Evolutionary conservation across 1,140 invertebrate genomes (phyloP), one percentile per base, ranked within the genome.

Genomic region (Maconellicoccus hirsutus): DNA sequence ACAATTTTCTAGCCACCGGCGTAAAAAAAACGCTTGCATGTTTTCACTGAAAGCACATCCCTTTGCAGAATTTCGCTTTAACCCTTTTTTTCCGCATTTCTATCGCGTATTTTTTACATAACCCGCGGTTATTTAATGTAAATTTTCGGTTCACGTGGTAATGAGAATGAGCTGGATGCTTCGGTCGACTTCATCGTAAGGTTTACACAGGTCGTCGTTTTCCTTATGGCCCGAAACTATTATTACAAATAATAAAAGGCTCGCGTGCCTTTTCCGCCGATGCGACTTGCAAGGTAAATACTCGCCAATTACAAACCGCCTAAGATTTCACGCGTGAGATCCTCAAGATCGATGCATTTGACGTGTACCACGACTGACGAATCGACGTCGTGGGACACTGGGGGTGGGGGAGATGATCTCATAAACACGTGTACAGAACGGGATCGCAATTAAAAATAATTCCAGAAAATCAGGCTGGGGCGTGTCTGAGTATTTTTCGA

Each of bases 81-180:
- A 52, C 42, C 42, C 42, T 52, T 52, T 52, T 52, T 52, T 16
- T 52, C 6, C 6, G n/a, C 42, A 52, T 52, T 52, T 52, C n/a
- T 33, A 33, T 12, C 4, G n/a, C 42, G 16, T 52, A n/a, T n/a
- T n/a, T n/a, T n/a, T n/a, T n/a, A 8, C 42, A 16, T 52, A 52
- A 8, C 42, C 42, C 42, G 42, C 42, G 42, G 42, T 52, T 52
- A 52, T 52, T 52, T 52, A 52, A 52, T 52, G 42, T 52, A 52
- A 52, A 52, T 52, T 52, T 52, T 52, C 42, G 42, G 42, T 52
- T 52, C 6, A 52, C 42, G 42, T 52, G 42, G 42, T 52, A 52
- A 52, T 19, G 42, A 19, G n/a, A 52, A 52, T 3, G 42, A 52
- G 42, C 10, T 6, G 42, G 16, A 52, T 52, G n/a, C n/a, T n/a